Base-by-base conservation (phyloP, 2,113 vertebrate species). In the Leptobrachium ailaonicum region DNA sequence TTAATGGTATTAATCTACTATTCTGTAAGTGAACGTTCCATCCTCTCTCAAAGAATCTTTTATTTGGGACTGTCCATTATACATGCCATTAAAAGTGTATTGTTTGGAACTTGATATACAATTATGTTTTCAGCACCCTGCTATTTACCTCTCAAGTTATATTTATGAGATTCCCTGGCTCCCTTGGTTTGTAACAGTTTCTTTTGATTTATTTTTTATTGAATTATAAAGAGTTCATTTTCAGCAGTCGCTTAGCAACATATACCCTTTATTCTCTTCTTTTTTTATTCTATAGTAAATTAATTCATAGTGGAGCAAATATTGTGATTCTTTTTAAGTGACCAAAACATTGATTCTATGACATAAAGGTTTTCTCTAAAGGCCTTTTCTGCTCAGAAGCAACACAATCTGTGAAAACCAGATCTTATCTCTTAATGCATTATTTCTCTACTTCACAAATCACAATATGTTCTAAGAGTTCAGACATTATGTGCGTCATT, bases 261-360 rank as follows among this genome's bases (percentile, higher is more conserved):
- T 60, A 60, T 60, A 14, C 8, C 56, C 56, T 14, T 60, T 60
- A 60, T 60, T 60, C 56, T 3, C 56, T 32, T 60, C 56, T 60
- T 8, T 60, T 11, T 60, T 60, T 60, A 14, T 14, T 60, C 13
- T 60, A 60, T 10, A 14, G 3, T 60, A 8, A 60, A 12, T 14
- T 60, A 60, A 12, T 60, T 2, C 3, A 60, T 8, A 12, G 10
- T 13, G 13, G 13, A 12, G 56, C 13, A 12, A 60, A 60, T 12
- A 60, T 14, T 60, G 56, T 5, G 56, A 60, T 60, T 60, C 20
- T 32, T 60, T 60, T 12, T 60, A 60, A 60, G 56, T 60, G 56
- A 60, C 56, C 56, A 11, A 60, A 60, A 60, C 56, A 60, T 60
- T 60, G 56, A 60, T 60, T 60, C 13, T 60, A 60, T 60, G 56